Evolutionary conservation across 2,113 vertebrate genomes (phyloP), one percentile per base, ranked within the genome.

Genomic region (Crotalus horridus): DNA sequence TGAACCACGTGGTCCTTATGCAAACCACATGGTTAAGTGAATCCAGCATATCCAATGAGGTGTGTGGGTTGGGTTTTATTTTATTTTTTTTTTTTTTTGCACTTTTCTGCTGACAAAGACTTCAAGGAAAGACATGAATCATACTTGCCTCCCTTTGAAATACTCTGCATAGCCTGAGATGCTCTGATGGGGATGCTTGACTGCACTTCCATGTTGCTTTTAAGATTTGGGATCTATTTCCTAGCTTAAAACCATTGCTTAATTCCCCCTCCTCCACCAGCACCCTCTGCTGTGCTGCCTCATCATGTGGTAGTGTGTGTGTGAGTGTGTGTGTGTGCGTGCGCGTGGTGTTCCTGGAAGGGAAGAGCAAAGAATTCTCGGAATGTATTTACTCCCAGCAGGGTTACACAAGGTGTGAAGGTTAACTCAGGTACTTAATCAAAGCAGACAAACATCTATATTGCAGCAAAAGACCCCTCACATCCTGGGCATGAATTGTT

Each of bases 291-390:
- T 69, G n/a, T 69, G 61, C 29, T 69, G 29, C 29, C 29, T 15
- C 61, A 69, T n/a, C 26, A n/a, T 64, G 10, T 29, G 3, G 26
- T 64, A 0, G 0, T 24, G 58, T 7, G 1, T 23, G 58, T 23
- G 23, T 7, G 33, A 39, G 33, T 39, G 58, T 1, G 23, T 0
- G 23, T 5, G 20, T 6, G 39, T 7, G 21, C 0, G 23, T 0
- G 7, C 0, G 17, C 1, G 23, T 7, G 48, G 7, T 51, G 48
- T 64, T 64, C 61, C 26, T 29, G 26, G 29, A 69, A 69, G 12
- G 4, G 26, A n/a, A 69, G 11, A 29, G 26, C 1, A 13, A 69
- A n/a, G 64, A 69, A 33, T 69, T n/a, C 29, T n/a, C 29, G 29
- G 64, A 69, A 69, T n/a, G 15, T 33, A 4, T 69, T 69, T 69